Evolutionary conservation across 2,888 invertebrate species (phyloP), one percentile per base, ranked within the genome.

Genomic region (Lamellibrachia satsuma): DNA sequence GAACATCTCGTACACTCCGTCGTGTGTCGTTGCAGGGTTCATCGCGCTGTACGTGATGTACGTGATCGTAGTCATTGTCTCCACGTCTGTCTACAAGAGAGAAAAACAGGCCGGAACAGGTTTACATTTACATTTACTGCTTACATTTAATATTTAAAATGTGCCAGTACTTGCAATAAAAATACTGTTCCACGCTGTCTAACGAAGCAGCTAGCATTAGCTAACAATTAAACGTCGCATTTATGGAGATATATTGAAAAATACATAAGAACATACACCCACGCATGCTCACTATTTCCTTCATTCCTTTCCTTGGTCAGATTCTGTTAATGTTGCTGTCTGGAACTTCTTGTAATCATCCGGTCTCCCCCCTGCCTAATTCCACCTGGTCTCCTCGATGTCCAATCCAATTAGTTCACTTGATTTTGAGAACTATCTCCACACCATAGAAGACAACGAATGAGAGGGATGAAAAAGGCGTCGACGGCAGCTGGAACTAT

Each of bases 31-130:
- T 93, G 55, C 92, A 94, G 97, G 97, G 93, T 96, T 97, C 93
- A 95, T 97, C 52, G 93, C 95, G 6, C 95, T 97, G 90, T 97
- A 97, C 94, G 93, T 96, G 27, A 90, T 96, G 2, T 97, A 97
- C 94, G 97, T 97, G 93, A 93, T 95, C 52, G 96, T 96, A n/a
- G 97, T 97, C 7, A 95, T 97, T 52, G 94, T 96, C 22, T 96
- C 96, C 7, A 94, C 96, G 90, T 95, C 94, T 91, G 94, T 96
- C 92, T 95, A 95, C 92, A 94, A 94, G 92, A 92, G 93, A 93
- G 93, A 94, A 15, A 75, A 75, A 75, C 22, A 75, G 75, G 91
- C 52, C 93, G 93, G 90, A 94, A 75, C 15, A 75, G 75, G 91
- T 91, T 51, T 52, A 39, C 22, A 22, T 27, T 52, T 7, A 75